Base-by-base conservation (phyloP, 2,888 invertebrate genomes). In the Liposcelis brunnea region DNA sequence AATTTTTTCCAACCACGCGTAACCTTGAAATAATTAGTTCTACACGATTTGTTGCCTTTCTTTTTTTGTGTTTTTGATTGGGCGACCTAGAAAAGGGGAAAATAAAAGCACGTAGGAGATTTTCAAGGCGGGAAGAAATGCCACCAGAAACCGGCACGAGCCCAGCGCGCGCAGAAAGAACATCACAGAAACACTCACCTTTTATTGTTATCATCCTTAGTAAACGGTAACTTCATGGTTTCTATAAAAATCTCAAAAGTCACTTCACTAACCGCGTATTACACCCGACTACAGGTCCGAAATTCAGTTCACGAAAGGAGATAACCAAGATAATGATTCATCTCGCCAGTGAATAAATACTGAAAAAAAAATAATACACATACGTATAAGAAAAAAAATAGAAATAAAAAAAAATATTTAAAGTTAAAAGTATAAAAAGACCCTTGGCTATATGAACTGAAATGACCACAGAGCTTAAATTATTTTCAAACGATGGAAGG, bases 201-300 rank as follows among this genome's bases (percentile, higher is more conserved):
- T 21, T 40, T 40, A 19, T 19, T 40, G 19, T 19, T 14, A 6
- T 19, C 19, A 14, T 40, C 40, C 21, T 40, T 40, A 18, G 40
- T 14, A 19, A 40, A 40, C 7, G 40, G 40, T n/a, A 40, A 21
- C 40, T 40, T 40, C 40, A 40, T 40, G 40, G 40, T 35, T 26
- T 26, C 26, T 4, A 26, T 26, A n/a, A n/a, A n/a, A n/a, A n/a
- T n/a, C n/a, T n/a, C 7, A 19, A 19, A 26, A 42, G 21, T n/a
- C n/a, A 16, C 12, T 43, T 45, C 44, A 48, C 1, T 38, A 48
- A 33, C 50, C 50, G 18, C n/a, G 18, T 50, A 18, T 49, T 49
- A 21, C 38, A 44, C 1, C 49, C 48, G 42, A 48, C 44, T 19
- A 10, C 42, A 26, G n/a, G 12, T 31, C 26, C 42, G 26, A n/a